Percentiles rank a stretch among this genome's conserved stretches.
Conservation (phyloP, 2,113 vertebrate genomes). For the Marmota flaviventris region DNA sequence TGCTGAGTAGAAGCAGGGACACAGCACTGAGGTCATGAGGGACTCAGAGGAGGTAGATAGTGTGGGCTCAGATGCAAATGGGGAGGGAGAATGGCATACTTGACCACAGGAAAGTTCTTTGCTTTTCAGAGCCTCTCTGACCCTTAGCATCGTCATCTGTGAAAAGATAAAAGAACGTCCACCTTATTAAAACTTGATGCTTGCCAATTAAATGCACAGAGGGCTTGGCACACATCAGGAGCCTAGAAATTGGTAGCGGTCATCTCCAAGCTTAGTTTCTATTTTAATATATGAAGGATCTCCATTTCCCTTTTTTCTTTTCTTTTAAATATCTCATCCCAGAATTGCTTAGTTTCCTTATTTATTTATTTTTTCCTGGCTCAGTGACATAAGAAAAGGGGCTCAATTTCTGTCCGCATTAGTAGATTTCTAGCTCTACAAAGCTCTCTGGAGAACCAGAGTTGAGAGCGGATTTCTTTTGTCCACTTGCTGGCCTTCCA, state of each 20-base stretch:
- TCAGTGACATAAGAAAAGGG: neutral
- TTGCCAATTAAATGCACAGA: neutral
- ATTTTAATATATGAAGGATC: neutral
- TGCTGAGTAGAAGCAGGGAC: neutral
- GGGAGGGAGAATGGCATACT: neutral
- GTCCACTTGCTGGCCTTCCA: neutral
- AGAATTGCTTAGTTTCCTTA: conserved; percentile 20
- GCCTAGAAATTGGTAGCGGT: neutral
- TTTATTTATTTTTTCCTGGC: neutral
- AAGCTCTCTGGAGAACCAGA: conserved; percentile 2
- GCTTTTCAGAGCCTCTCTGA: conserved; percentile 31
- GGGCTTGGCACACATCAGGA: neutral
- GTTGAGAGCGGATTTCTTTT: neutral
- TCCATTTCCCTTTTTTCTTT: neutral
- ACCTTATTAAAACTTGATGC: neutral
- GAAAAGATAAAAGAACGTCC: neutral
- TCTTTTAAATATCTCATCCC: neutral
- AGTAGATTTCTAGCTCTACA: neutral
- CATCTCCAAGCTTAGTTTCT: neutral
- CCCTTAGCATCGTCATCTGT: neutral
- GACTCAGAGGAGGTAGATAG: too few relatives aligned
- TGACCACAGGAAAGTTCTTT: neutral
- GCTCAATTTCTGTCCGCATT: neutral
- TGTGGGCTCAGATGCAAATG: neutral
- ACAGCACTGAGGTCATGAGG: neutral